These are phyloP conservation scores for Corythaixoides concolor DNA, from an alignment of 2,113 vertebrate genomes.

Conservation along the genomic window DNA sequence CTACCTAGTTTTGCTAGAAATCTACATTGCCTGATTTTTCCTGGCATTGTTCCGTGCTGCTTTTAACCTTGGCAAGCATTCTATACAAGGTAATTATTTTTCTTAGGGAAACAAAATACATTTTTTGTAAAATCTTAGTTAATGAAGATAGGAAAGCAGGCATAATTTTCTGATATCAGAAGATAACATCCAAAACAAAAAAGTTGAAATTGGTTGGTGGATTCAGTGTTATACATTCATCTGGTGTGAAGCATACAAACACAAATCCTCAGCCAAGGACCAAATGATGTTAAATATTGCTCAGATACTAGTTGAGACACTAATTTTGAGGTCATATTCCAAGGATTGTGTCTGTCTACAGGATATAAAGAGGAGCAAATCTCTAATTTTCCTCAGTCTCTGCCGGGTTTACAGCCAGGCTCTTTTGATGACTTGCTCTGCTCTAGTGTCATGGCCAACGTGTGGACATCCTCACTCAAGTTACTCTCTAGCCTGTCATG, in stretches of 20 bases:
- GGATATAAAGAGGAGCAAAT: background rate
- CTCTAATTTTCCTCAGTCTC: background rate
- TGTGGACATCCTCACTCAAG: background rate
- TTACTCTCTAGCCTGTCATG: background rate
- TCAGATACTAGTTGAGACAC: background rate
- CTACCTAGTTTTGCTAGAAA: background rate
- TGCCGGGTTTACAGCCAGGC: background rate
- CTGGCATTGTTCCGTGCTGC: background rate
- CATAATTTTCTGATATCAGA: background rate
- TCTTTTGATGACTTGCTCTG: background rate
- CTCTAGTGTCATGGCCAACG: background rate
- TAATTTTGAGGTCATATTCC: background rate
- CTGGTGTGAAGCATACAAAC: background rate
- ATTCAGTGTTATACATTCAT: background rate
- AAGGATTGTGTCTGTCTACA: background rate
- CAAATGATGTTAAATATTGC: background rate
- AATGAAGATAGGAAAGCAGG: background rate
- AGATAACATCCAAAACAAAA: background rate
- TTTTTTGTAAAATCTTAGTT: background rate
- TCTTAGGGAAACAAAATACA: background rate
- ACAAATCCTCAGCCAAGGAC: background rate
- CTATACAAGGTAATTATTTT: background rate
- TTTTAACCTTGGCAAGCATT: background rate
- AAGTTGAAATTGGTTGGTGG: background rate
- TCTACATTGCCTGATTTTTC: background rate